Evolutionary conservation across 2,888 invertebrate species (phyloP).

Genomic region (Ochlodes sylvanus): DNA sequence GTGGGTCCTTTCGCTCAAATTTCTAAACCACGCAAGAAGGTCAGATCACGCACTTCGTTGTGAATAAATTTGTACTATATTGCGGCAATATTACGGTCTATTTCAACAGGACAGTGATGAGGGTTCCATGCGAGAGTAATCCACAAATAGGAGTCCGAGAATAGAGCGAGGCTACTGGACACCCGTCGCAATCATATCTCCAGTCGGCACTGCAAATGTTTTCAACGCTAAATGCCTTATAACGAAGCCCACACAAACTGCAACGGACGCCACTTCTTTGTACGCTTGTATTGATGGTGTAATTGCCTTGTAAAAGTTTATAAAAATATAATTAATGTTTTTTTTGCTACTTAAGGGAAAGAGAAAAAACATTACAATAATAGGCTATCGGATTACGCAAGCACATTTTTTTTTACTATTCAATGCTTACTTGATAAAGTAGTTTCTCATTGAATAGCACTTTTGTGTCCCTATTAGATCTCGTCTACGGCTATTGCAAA

Average conservation of each 20-base stretch:
- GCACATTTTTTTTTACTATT: no score
- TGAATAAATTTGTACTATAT: slow-evolving; percentile 60
- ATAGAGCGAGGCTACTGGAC: slow-evolving; percentile 83
- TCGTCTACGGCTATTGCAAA: no score
- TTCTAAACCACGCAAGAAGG: slow-evolving; percentile 55
- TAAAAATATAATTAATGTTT: no score
- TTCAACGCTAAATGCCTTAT: slow-evolving; percentile 47
- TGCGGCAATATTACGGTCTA: slow-evolving; percentile 59
- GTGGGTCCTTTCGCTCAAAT: slow-evolving; percentile 75
- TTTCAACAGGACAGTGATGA: slow-evolving; percentile 57
- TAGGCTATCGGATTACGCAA: no score
- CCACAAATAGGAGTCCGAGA: slow-evolving; percentile 83
- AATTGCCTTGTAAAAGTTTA: no score
- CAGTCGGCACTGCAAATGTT: slow-evolving; percentile 64
- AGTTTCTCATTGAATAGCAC: no score
- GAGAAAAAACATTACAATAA: no score
- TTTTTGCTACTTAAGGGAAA: no score
- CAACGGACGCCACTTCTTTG: neutral
- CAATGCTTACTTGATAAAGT: no score
- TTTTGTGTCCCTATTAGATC: no score
- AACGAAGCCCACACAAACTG: slow-evolving; percentile 11
- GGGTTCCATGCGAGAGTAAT: slow-evolving; percentile 74
- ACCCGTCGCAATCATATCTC: slow-evolving; percentile 70
- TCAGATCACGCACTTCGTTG: slow-evolving; percentile 48
- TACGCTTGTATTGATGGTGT: no score